These are phyloP conservation scores for Xestia c-nigrum DNA, from an alignment of 2,888 invertebrate species.

Conservation along the genomic window DNA sequence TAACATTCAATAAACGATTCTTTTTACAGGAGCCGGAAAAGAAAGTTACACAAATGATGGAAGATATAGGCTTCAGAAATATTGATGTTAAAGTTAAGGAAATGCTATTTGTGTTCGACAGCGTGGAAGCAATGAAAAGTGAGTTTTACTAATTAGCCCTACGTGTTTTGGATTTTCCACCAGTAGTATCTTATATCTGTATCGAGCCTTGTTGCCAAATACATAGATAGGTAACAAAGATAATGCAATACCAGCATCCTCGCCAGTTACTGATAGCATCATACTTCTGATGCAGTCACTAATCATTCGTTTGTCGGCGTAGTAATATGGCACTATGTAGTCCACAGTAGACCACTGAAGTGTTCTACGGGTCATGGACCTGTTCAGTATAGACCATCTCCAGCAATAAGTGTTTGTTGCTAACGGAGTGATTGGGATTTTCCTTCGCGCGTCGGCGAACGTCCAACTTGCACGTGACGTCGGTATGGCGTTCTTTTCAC, in stretches of 20 bases:
- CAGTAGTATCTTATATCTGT: background rate
- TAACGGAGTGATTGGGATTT: background rate
- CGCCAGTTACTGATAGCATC: background rate
- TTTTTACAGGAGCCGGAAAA: conserved; percentile 88
- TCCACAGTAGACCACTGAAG: background rate
- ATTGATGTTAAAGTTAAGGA: conserved; percentile 87
- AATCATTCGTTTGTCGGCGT: background rate
- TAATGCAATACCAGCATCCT: background rate
- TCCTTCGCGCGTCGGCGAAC: background rate
- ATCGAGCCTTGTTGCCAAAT: background rate
- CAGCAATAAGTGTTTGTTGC: background rate
- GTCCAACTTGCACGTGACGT: too few species aligned
- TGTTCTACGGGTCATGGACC: background rate
- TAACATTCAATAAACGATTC: too few species aligned
- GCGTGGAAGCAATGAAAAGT: conserved; percentile 62
- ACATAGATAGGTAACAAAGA: background rate
- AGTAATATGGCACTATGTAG: background rate
- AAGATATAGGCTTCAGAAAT: conserved; percentile 90
- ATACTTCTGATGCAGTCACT: background rate
- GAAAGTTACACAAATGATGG: conserved; percentile 87
- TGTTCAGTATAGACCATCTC: background rate
- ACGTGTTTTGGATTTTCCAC: background rate
- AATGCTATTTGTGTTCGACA: conserved; percentile 53
- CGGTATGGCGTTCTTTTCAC: background rate
- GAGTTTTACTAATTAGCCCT: conserved; percentile 11